A percentile compares a stretch with the other conserved stretches of the same genome.
These are phyloP conservation scores for Erythrocebus patas DNA, from an alignment of 2,113 vertebrate genomes.

Conservation along the genomic window DNA sequence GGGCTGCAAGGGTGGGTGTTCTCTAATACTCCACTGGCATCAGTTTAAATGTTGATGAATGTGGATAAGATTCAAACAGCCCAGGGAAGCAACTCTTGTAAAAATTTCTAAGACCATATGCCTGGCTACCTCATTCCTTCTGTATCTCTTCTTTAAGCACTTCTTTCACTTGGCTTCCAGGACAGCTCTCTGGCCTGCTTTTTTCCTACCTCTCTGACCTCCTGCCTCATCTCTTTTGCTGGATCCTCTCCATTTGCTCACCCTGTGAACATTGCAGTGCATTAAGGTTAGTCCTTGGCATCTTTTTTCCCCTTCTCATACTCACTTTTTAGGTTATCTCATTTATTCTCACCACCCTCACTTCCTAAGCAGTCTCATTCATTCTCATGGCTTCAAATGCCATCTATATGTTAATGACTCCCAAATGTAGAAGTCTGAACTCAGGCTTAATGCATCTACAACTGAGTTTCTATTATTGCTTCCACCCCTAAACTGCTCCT, in stretches of 20 bases:
- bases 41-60: background rate
- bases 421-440: background rate
- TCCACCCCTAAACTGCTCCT: background rate
- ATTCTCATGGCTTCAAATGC: background rate
- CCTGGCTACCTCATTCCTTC: background rate
- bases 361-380: background rate
- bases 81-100: background rate
- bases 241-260: background rate
- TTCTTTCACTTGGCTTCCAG: background rate
- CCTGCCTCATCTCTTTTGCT: background rate
- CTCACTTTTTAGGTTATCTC: background rate
- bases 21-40: too few relatives aligned
- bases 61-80: background rate
- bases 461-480: background rate
- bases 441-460: background rate
- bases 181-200: background rate
- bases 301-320: background rate
- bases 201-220: background rate
- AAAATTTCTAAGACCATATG: background rate
- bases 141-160: background rate
- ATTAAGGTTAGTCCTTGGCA: background rate
- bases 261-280: background rate
- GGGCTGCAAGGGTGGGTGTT: accelerated
- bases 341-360: background rate
- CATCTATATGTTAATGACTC: background rate